Percentiles rank a stretch among this genome's conserved stretches.
phyloP scores from a whole-genome alignment of 2,888 invertebrate genomes.

The Stenodema calcarata region DNA sequence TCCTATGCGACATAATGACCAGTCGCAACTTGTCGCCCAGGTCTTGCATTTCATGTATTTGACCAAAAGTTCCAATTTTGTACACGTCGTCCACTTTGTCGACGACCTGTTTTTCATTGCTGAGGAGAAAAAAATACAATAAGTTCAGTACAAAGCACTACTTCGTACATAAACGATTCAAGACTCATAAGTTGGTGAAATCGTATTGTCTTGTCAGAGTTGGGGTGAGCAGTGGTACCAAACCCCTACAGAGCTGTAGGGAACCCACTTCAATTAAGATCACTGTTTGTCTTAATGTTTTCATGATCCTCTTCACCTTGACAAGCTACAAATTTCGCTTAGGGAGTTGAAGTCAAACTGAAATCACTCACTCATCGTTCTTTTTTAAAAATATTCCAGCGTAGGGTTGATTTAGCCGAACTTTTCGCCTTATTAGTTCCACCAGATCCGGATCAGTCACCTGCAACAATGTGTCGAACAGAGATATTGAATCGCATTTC shows the following conservation, averaged over 20 bases:
- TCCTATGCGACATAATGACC: conserved; percentile 92
- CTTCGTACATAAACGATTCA: no score
- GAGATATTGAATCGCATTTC: no score
- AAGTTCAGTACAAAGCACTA: no score
- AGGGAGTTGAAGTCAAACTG: no score
- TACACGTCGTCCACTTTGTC: conserved; percentile 85
- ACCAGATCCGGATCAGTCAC: conserved; percentile 85
- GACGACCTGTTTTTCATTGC: conserved; percentile 85
- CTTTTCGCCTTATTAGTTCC: conserved; percentile 89
- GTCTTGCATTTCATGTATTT: conserved; percentile 97
- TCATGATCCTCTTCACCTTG: not conserved
- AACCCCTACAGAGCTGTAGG: no score
- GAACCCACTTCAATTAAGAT: no score
- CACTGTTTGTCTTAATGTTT: not conserved
- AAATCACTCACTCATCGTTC: conserved; percentile 74
- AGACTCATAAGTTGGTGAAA: no score
- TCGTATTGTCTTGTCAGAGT: no score
- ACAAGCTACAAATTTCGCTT: no score
- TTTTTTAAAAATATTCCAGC: conserved; percentile 95
- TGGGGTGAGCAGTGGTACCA: no score
- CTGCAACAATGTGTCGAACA: conserved; percentile 63
- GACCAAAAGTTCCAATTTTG: conserved; percentile 92
- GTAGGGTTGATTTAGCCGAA: conserved; percentile 95
- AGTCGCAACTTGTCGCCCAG: conserved; percentile 87
- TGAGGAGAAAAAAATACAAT: conserved; percentile 57